A percentile compares a stretch with the other conserved stretches of the same genome.
Conservation (phyloP, 1,140 invertebrate species). For the Wasmannia auropunctata region DNA sequence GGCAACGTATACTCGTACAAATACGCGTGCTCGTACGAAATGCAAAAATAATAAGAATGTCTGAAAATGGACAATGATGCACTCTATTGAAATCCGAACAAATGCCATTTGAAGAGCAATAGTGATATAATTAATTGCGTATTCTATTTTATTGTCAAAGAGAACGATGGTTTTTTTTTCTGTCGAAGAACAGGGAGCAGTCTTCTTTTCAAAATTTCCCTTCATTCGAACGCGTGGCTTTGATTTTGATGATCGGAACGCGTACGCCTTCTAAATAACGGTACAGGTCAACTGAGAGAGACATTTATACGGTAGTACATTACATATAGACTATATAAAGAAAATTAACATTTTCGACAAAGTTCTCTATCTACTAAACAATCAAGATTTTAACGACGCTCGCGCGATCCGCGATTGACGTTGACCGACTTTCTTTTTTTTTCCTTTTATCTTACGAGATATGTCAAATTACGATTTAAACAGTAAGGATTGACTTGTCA, state of each 20-base stretch:
- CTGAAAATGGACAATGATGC: background rate
- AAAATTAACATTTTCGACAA: slow-evolving; percentile 57
- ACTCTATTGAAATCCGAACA: background rate
- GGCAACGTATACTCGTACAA: slow-evolving; percentile 10
- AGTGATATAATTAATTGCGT: slow-evolving; percentile 15
- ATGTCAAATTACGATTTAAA: slow-evolving; percentile 51
- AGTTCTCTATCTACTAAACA: slow-evolving; percentile 37
- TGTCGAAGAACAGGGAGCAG: slow-evolving; percentile 55
- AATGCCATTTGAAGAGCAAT: background rate
- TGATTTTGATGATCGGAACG: slow-evolving; percentile 36
- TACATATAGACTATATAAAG: slow-evolving; percentile 63
- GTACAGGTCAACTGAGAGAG: slow-evolving; percentile 26
- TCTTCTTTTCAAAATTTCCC: slow-evolving; percentile 60
- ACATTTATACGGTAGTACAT: slow-evolving; percentile 21
- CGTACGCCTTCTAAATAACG: slow-evolving; percentile 28
- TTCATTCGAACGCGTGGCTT: slow-evolving; percentile 5
- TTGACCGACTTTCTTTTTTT: background rate
- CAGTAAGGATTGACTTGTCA: slow-evolving; percentile 50
- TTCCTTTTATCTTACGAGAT: slow-evolving; percentile 16
- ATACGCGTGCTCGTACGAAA: slow-evolving; percentile 20
- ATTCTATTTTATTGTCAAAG: slow-evolving; percentile 38
- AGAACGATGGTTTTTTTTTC: slow-evolving; percentile 36
- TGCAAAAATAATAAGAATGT: slow-evolving; percentile 21
- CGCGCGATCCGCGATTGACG: background rate
- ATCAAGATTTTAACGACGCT: slow-evolving; percentile 42